Base-by-base conservation (phyloP, 2,797 vertebrate species). In the Enteromius paludinosus region DNA sequence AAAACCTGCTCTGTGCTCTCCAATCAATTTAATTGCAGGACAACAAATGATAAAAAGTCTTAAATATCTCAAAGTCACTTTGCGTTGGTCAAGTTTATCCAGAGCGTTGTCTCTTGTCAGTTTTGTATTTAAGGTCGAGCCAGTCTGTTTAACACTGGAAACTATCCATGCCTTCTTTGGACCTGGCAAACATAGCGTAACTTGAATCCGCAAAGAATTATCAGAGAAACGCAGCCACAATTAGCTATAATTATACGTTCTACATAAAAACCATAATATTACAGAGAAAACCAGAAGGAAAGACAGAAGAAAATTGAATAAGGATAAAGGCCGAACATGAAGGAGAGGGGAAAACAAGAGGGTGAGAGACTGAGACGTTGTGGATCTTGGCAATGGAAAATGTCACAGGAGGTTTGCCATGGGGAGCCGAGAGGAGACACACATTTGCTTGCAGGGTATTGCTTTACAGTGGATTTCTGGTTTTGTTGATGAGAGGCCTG, bases 361-460 rank as follows among this genome's bases (percentile, higher is more conserved):
- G 43, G 78, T 72, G 35, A 78, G 59, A 65, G 64, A 81, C 56
- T 81, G 71, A 54, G 7, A 65, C 14, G 1, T 15, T 90, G 90
- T 92, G 89, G 89, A 62, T 91, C 87, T 92, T 93, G 93, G 92
- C 91, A 62, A 3, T 12, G 49, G 73, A 77, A 78, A 82, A 77
- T 86, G 80, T 64, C 78, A 73, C 68, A 65, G 69, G 89, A 89
- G 87, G 85, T 88, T 90, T 89, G 79, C 84, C 83, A 84, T 83
- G 86, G 83, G 65, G 81, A 82, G 83, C 88, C 85, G 87, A 87
- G 83, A 90, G 83, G 85, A 89, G 86, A 72, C 73, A 90, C 90
- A 93, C 87, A 90, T 92, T 90, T 89, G 75, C 43, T 79, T 69
- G 74, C 79, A 28, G 81, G 82, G 71, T 91, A 89, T 81, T 78